These are phyloP conservation scores for Plebejus anna DNA, from an alignment of 2,888 invertebrate genomes.

Conservation along the genomic window DNA sequence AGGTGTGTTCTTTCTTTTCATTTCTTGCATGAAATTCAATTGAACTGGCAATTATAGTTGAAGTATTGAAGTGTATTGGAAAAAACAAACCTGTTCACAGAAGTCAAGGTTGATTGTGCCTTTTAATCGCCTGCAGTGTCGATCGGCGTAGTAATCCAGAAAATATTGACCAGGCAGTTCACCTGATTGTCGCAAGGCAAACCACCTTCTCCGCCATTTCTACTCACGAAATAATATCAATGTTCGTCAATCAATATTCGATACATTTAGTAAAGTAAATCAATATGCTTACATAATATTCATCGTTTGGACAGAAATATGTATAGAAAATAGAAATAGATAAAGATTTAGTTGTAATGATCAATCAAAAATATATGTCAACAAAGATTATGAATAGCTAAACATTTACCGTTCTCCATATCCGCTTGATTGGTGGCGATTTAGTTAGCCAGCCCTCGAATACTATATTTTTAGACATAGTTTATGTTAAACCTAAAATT, in stretches of 20 bases:
- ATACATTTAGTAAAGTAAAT: not conserved
- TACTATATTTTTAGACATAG: conserved; percentile 84
- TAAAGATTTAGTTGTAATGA: not conserved
- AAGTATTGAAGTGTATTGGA: not conserved
- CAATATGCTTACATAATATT: not conserved
- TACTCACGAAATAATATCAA: conserved; percentile 51
- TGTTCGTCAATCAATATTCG: not conserved
- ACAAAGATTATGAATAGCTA: conserved; percentile 24
- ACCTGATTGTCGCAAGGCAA: conserved; percentile 93
- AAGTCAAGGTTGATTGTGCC: conserved; percentile 96
- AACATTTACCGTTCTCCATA: conserved; percentile 92
- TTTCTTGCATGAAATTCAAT: not conserved
- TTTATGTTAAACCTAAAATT: conserved; percentile 41
- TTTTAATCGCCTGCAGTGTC: conserved; percentile 90
- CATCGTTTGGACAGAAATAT: not conserved
- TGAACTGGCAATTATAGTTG: not conserved
- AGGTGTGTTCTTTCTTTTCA: not conserved
- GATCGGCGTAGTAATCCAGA: conserved; percentile 95
- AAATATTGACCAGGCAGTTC: conserved; percentile 96
- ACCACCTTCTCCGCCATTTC: conserved; percentile 98
- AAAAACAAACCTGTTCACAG: conserved; percentile 89
- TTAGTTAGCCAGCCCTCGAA: conserved; percentile 97
- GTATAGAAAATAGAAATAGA: not conserved
- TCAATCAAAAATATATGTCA: conserved; percentile 27
- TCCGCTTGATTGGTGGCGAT: conserved; percentile 94